Evolutionary conservation across 2,113 vertebrate species (phyloP).

Genomic region (Micromys minutus): DNA sequence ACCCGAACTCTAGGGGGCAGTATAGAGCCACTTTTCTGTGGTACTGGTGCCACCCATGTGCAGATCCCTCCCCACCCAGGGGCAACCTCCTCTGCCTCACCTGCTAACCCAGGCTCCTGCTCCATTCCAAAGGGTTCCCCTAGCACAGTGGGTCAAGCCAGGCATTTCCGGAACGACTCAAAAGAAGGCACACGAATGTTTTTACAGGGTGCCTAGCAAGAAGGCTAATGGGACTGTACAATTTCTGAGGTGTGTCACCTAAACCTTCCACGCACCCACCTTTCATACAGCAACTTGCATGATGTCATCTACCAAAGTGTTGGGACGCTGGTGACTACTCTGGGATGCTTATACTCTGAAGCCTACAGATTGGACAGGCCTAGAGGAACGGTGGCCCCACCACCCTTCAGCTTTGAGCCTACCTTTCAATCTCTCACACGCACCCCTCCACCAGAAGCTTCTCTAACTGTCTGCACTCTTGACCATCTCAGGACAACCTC

Average conservation of each 20-base stretch:
- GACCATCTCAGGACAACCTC: neutral
- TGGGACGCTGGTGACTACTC: neutral
- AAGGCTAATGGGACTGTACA: neutral
- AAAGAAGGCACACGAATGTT: neutral
- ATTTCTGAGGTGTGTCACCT: neutral
- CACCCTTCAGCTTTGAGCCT: no score
- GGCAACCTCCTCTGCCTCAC: neutral
- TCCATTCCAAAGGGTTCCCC: neutral
- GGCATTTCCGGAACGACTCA: neutral
- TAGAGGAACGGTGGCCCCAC: neutral
- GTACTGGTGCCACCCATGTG: neutral
- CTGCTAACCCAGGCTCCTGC: neutral
- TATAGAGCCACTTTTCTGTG: neutral
- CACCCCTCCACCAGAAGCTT: neutral
- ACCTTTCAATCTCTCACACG: neutral
- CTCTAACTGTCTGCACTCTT: neutral
- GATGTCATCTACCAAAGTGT: neutral
- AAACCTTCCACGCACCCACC: neutral
- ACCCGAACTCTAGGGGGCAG: neutral
- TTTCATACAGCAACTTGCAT: neutral
- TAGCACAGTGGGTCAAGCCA: neutral
- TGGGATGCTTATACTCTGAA: neutral
- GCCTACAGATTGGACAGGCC: neutral
- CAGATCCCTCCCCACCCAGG: neutral
- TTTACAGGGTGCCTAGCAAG: neutral